Percentiles rank a stretch among this genome's conserved stretches.
These are phyloP conservation scores for Tympanuchus pallidicinctus DNA, from an alignment of 2,113 vertebrate species.

Conservation along the genomic window DNA sequence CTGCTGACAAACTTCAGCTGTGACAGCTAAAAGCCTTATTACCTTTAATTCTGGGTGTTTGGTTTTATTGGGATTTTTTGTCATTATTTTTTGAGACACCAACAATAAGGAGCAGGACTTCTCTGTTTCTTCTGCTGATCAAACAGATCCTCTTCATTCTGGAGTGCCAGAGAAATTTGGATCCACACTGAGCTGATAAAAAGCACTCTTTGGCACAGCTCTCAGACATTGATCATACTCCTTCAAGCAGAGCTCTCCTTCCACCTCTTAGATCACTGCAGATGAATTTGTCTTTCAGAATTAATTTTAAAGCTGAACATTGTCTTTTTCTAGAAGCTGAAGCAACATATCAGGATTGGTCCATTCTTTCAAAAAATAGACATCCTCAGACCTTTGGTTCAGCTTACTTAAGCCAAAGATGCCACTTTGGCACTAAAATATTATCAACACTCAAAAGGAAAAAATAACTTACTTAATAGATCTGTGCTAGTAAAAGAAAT, in stretches of 20 bases:
- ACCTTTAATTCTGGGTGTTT: not conserved
- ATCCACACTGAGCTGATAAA: not conserved
- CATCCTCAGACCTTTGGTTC: not conserved
- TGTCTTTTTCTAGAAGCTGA: not conserved
- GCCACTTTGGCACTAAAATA: not conserved
- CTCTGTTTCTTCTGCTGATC: not conserved
- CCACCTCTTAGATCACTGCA: not conserved
- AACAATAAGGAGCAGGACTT: not conserved
- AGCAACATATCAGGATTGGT: not conserved
- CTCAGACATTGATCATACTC: not conserved
- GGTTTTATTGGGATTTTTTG: not conserved
- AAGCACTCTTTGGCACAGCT: not conserved
- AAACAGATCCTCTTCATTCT: not conserved
- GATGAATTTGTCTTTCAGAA: conserved; percentile 16
- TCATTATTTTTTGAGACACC: not conserved
- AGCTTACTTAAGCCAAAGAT: not conserved
- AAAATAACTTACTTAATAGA: not conserved
- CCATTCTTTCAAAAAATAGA: not conserved
- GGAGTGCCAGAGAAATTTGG: not conserved
- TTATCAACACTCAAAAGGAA: not conserved
- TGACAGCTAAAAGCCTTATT: not conserved
- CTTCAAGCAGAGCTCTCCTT: conserved; percentile 1
- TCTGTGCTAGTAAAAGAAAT: not conserved
- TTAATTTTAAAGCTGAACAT: conserved; percentile 2
- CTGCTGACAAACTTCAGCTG: not conserved